Evolutionary conservation across 1,140 invertebrate genomes (phyloP), one percentile per base, ranked within the genome.

Genomic region (Ruditapes philippinarum): DNA sequence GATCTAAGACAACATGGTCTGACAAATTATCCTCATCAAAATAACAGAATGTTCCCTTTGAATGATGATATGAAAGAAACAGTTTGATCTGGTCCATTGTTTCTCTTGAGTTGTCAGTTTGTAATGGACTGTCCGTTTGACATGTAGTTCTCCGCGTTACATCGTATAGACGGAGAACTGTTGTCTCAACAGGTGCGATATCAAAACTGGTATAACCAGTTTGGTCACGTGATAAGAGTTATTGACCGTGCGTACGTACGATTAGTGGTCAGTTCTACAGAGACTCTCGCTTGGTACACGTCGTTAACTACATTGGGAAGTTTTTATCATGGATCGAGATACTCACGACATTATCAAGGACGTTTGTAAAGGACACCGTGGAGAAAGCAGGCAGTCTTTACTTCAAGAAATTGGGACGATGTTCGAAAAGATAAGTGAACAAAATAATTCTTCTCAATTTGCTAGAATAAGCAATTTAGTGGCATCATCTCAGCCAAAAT

Each of bases 31-130:
- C 54, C 12, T 80, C 78, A 12, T 57, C 51, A 80, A 80, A 60
- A 28, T 62, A 80, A 62, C 22, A 19, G 17, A 80, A 25, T 14
- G 78, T 80, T 80, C 78, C 78, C 11, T 14, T 80, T 12, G n/a
- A 36, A 40, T 80, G 78, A 25, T 80, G 78, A 33, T 80, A 62
- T 22, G 12, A n/a, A 40, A 80, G 31, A n/a, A 80, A 80, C 12
- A 57, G 38, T 12, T 62, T 45, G 17, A 80, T 38, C 22, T 33
- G 31, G n/a, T 79, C 22, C 1, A n/a, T 11, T 3, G 25, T 25
- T 28, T 28, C 11, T 36, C 33, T 31, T 19, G n/a, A 9, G 4
- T 62, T 25, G 25, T 28, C 25, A 28, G n/a, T n/a, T n/a, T n/a
- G 51, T 4, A 62, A 25, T 1, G 57, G 57, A 62, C 22, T 28